These are phyloP conservation scores for Papilio elwesi DNA, from an alignment of 2,888 invertebrate genomes.

Conservation along the genomic window DNA sequence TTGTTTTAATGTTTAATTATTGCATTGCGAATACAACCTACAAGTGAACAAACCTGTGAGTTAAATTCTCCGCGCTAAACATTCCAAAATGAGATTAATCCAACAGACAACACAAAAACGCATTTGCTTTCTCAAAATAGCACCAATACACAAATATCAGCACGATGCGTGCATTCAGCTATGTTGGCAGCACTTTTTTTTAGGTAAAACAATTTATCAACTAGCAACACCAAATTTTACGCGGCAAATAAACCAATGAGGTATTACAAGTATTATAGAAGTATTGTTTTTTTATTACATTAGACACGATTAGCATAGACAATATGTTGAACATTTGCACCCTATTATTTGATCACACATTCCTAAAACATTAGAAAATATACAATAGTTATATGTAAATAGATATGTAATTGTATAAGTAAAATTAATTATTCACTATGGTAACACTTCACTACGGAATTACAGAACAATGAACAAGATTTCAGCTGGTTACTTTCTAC, in stretches of 20 bases:
- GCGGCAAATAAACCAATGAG: slow-evolving; percentile 55
- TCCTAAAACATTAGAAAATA: slow-evolving; percentile 70
- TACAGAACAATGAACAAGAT: slow-evolving; percentile 46
- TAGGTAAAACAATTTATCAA: slow-evolving; percentile 57
- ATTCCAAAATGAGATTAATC: slow-evolving; percentile 37
- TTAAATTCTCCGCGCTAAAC: slow-evolving; percentile 53
- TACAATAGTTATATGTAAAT: slow-evolving; percentile 72
- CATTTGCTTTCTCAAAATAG: slow-evolving; percentile 71
- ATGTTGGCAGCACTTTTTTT: slow-evolving; percentile 58
- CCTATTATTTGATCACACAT: slow-evolving; percentile 67
- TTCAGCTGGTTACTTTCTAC: slow-evolving; percentile 1
- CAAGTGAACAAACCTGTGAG: slow-evolving; percentile 13
- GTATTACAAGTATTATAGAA: slow-evolving; percentile 44
- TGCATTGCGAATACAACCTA: slow-evolving; percentile 54
- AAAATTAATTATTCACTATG: slow-evolving; percentile 75
- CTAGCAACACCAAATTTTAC: slow-evolving; percentile 63
- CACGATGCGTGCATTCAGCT: slow-evolving; percentile 58
- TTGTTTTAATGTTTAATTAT: slow-evolving; percentile 50
- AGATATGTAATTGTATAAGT: slow-evolving; percentile 72
- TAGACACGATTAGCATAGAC: slow-evolving; percentile 49
- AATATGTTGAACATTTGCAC: slow-evolving; percentile 61
- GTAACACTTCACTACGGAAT: slow-evolving; percentile 77
- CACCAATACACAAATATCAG: slow-evolving; percentile 80
- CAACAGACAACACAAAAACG: slow-evolving; percentile 58
- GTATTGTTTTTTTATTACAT: slow-evolving; percentile 38